These are phyloP conservation scores for Trichogramma dendrolimi DNA, from an alignment of 2,888 invertebrate genomes.

Conservation along the genomic window DNA sequence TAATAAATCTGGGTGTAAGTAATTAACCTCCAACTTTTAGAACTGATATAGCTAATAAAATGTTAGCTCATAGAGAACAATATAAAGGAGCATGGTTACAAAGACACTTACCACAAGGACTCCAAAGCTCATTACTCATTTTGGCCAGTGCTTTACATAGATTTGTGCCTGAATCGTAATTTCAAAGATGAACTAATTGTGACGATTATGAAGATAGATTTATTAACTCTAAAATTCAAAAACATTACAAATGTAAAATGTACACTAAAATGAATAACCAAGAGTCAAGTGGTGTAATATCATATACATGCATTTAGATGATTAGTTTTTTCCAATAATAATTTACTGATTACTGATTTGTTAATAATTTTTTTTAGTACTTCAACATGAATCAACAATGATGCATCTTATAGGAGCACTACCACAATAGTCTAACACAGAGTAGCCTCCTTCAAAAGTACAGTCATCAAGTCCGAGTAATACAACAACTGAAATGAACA, in stretches of 20 bases:
- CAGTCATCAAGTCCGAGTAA: slow-evolving; percentile 50
- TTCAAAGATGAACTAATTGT: slow-evolving; percentile 11
- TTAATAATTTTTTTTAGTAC: slow-evolving; percentile 60
- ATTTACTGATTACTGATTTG: neutral
- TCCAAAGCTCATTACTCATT: slow-evolving; percentile 54
- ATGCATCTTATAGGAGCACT: slow-evolving; percentile 76
- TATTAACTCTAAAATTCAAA: too few species aligned
- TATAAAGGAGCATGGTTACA: slow-evolving; percentile 57
- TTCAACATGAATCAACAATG: slow-evolving; percentile 77
- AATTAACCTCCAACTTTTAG: slow-evolving; percentile 61
- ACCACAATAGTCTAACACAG: slow-evolving; percentile 70
- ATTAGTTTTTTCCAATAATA: too few species aligned
- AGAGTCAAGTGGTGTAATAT: too few species aligned
- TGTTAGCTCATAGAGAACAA: slow-evolving; percentile 56
- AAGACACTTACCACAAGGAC: slow-evolving; percentile 56
- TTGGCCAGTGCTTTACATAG: slow-evolving; percentile 54
- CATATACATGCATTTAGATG: neutral
- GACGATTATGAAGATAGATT: too few species aligned
- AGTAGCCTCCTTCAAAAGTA: slow-evolving; percentile 64
- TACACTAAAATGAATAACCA: too few species aligned
- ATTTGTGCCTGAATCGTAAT: slow-evolving; percentile 51
- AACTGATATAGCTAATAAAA: slow-evolving; percentile 64
- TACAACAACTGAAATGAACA: slow-evolving; percentile 50
- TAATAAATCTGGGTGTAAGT: slow-evolving; percentile 60
- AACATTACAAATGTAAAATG: too few species aligned